phyloP scores from a whole-genome alignment of 2,113 vertebrate genomes.

The Brachypodius melanocephalos region DNA sequence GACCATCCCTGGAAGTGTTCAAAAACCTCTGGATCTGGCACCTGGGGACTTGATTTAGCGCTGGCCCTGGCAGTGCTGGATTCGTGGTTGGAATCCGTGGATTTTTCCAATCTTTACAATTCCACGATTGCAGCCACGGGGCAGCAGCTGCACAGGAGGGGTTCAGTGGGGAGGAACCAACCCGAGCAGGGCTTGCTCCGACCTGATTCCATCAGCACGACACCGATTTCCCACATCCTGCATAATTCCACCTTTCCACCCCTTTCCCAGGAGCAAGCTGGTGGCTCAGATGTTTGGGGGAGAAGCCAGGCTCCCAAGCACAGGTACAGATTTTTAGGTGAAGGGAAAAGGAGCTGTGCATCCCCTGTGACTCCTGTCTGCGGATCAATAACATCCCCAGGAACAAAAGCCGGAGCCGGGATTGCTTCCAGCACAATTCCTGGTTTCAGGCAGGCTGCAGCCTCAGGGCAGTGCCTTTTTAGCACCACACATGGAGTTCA shows the following conservation, averaged over 20 bases:
- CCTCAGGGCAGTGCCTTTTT: not conserved
- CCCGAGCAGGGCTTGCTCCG: not conserved
- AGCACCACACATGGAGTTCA: not conserved
- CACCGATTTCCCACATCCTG: rapidly evolving
- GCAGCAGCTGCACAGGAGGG: not conserved
- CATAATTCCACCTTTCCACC: not conserved
- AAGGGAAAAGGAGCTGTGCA: not conserved
- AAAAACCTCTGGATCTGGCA: not conserved
- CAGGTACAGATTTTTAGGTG: too few relatives aligned
- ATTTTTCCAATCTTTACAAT: not conserved
- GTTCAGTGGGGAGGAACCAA: not conserved
- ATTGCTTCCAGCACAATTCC: not conserved
- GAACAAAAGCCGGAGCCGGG: not conserved
- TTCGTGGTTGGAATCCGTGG: rapidly evolving
- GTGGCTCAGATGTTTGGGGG: rapidly evolving
- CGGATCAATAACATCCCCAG: not conserved
- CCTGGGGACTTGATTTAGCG: rapidly evolving
- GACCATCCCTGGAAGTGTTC: not conserved
- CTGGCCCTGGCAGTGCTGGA: not conserved
- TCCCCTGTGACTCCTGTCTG: not conserved
- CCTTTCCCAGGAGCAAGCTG: not conserved
- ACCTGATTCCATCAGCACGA: rapidly evolving
- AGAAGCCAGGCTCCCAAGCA: too few relatives aligned
- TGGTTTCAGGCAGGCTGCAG: not conserved
- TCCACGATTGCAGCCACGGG: rapidly evolving